Evolutionary conservation across 2,888 invertebrate genomes (phyloP), one percentile per base, ranked within the genome.

Genomic region (Aphelenchoides bicaudatus): DNA sequence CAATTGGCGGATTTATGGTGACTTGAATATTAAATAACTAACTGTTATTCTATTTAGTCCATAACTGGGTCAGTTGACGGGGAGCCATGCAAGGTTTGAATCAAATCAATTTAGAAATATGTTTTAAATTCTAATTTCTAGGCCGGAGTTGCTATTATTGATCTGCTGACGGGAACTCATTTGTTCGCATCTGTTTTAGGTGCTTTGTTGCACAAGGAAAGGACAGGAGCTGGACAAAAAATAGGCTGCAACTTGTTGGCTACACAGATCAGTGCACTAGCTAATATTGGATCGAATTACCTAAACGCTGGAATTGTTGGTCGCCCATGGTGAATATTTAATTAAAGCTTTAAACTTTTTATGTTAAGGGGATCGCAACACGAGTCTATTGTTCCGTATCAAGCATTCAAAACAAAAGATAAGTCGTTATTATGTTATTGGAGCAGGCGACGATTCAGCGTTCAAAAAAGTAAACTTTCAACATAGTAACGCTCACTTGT

Each of bases 151-250:
- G 62, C 62, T 16, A 58, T 63, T 23, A 92, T 91, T 0, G 94
- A 96, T 80, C 75, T 94, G 52, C 87, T 91, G 0, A 93, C 94
- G 0, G 94, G 94, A 0, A 83, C 96, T 2, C 93, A 90, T 79
- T 91, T 92, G 0, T 90, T 91, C 79, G 91, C 92, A 16, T 91
- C 94, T 0, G 91, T 94, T 62, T 84, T 93, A 83, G 89, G 93
- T 0, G 93, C 93, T 0, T 81, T 96, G 3, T 81, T 89, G 61
- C 86, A 90, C 73, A 83, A 90, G 52, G 80, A 84, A 6, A 85
- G 85, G 70, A 90, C 90, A 0, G 88, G 89, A 0, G 80, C 80
- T 63, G 96, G 96, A 0, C 92, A 93, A 78, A 89, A 88, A 83
- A 89, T 96, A 54, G 91, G 93, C 75, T 91, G 91, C 74, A 87